A percentile compares a stretch with the other conserved stretches of the same genome.
Evolutionary conservation across 2,797 vertebrate species (phyloP).

Genomic region (Syngnathus acus): DNA sequence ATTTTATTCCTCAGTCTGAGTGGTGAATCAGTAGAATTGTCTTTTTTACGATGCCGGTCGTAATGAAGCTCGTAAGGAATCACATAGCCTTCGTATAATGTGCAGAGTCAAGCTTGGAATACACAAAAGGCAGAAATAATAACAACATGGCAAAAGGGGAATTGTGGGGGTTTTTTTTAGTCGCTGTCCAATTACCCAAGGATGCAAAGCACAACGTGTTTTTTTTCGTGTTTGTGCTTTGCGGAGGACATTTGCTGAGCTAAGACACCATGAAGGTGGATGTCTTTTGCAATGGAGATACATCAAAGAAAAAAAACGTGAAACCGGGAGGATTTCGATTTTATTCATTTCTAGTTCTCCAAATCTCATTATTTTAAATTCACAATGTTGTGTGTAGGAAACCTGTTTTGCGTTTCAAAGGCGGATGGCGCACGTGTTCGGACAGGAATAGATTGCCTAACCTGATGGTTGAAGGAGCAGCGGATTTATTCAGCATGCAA

Average conservation of each 20-base stretch:
- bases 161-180: neutral
- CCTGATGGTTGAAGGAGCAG: constrained; percentile 48
- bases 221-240: constrained; percentile 1
- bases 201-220: neutral
- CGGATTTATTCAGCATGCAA: constrained; percentile 29
- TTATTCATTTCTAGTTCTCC: too few species aligned
- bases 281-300: constrained; percentile 18
- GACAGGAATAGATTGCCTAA: constrained; percentile 44
- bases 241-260: constrained; percentile 13
- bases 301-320: neutral
- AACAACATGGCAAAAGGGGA: neutral
- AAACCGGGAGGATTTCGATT: too few species aligned
- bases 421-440: constrained; percentile 43
- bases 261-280: constrained; percentile 13
- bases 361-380: too few species aligned
- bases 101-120: constrained; percentile 3
- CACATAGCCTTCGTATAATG: neutral
- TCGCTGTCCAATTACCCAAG: neutral
- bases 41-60: neutral
- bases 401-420: constrained; percentile 27
- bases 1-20: neutral
- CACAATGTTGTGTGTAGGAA: too few species aligned
- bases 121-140: neutral
- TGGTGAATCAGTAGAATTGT: constrained; percentile 2
- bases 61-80: constrained; percentile 1